Conservation (phyloP, 2,888 invertebrate species). For the Pyrochroa serraticornis region DNA sequence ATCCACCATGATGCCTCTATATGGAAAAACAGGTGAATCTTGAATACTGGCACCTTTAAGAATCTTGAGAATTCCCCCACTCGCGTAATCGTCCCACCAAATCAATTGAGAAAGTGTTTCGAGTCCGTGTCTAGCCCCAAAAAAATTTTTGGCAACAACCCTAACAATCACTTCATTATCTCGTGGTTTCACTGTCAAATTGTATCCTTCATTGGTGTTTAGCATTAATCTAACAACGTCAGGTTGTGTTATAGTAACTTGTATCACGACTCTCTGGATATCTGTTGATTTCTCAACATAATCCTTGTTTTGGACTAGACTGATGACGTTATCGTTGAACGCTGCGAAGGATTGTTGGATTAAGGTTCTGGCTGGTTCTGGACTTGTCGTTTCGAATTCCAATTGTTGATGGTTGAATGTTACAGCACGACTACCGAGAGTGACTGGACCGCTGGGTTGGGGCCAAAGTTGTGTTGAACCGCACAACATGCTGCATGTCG, state of each 20-base stretch:
- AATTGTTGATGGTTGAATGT: conserved; percentile 64
- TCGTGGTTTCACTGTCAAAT: conserved; percentile 63
- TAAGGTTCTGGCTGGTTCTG: conserved; percentile 58
- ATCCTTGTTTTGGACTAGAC: conserved; percentile 41
- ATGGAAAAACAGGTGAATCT: conserved; percentile 80
- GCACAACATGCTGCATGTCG: conserved; percentile 81
- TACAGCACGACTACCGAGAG: conserved; percentile 69
- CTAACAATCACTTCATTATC: conserved; percentile 59
- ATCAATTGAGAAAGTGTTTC: conserved; percentile 81
- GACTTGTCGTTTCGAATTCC: conserved; percentile 56
- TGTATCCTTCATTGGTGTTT: conserved; percentile 78
- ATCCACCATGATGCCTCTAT: conserved; percentile 88
- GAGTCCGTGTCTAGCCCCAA: conserved; percentile 78
- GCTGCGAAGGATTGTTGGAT: conserved; percentile 61
- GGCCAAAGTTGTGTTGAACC: conserved; percentile 80
- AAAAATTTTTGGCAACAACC: conserved; percentile 72
- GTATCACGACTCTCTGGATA: conserved; percentile 55
- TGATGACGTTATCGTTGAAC: conserved; percentile 56
- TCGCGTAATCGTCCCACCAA: conserved; percentile 73
- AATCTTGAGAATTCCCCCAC: conserved; percentile 65
- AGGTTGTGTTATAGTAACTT: conserved; percentile 61
- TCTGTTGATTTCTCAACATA: conserved; percentile 44
- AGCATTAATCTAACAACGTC: conserved; percentile 65
- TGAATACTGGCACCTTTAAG: conserved; percentile 70
- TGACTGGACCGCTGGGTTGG: conserved; percentile 74